A percentile compares a stretch with the other conserved stretches of the same genome.
These are phyloP conservation scores for Crocodylus rhombifer DNA, from an alignment of 2,797 vertebrate species.

Conservation along the genomic window DNA sequence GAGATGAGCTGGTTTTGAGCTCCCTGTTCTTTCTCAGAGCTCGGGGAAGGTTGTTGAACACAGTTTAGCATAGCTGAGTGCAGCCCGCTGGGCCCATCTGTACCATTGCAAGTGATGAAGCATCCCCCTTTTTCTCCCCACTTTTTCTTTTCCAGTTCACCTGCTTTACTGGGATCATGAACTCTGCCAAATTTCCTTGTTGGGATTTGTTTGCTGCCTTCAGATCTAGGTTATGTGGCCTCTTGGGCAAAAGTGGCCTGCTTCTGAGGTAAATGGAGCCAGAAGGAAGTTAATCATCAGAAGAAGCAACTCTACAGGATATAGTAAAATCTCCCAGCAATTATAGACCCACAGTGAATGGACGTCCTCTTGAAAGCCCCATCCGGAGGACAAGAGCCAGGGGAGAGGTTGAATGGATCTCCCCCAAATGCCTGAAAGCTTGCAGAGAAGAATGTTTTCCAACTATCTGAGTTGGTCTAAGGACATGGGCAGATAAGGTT, in stretches of 20 bases:
- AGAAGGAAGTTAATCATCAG: neutral
- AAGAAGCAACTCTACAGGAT: neutral
- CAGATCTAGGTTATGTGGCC: neutral
- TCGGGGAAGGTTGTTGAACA: fast-evolving
- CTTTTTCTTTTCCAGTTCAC: neutral
- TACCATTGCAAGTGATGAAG: neutral
- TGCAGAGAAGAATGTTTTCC: too few species aligned
- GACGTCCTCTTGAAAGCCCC: neutral
- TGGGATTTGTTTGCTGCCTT: neutral
- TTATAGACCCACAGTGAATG: neutral
- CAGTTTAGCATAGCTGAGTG: neutral
- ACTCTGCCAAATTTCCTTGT: neutral
- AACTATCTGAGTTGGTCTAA: too few species aligned
- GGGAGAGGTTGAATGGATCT: too few species aligned
- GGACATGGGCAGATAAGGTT: too few species aligned
- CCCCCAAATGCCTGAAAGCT: too few species aligned
- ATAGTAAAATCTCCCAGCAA: neutral
- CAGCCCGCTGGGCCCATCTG: neutral
- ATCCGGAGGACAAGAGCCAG: too few species aligned
- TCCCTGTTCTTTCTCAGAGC: neutral
- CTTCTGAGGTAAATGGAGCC: constrained; percentile 22
- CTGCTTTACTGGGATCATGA: neutral
- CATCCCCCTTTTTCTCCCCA: neutral
- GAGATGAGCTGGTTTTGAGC: neutral
- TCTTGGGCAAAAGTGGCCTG: neutral